phyloP scores from a whole-genome alignment of 2,888 invertebrate genomes.

The Mythimna impura region DNA sequence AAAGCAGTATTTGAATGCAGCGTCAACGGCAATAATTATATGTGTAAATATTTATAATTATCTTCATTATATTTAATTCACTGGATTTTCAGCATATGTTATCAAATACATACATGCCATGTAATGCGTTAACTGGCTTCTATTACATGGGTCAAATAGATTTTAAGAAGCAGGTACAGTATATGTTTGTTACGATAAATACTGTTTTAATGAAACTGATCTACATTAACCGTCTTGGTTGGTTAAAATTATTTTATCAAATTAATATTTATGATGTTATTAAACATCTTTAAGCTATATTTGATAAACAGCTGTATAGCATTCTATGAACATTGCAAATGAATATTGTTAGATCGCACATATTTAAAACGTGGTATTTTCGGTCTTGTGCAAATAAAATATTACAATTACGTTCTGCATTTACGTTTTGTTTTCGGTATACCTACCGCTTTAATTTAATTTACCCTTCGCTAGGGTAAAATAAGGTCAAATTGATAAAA shows the following conservation, averaged over 20 bases:
- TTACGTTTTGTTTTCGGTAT: not conserved
- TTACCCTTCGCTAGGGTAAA: slow-evolving; percentile 32
- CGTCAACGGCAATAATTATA: slow-evolving; percentile 1
- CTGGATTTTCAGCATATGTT: slow-evolving; percentile 29
- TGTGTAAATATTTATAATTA: slow-evolving; percentile 16
- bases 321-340: slow-evolving; percentile 34
- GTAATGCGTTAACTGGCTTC: not conserved
- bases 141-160: not conserved
- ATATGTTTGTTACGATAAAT: slow-evolving; percentile 18
- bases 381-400: not conserved
- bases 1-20: slow-evolving; percentile 15
- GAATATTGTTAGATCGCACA: not conserved
- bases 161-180: not conserved
- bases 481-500: slow-evolving; percentile 9
- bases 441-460: slow-evolving; percentile 9
- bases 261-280: slow-evolving; percentile 9
- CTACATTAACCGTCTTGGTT: not conserved
- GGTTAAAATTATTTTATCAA: slow-evolving; percentile 26
- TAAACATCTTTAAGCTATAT: slow-evolving; percentile 24
- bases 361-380: slow-evolving; percentile 6
- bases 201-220: slow-evolving; percentile 24
- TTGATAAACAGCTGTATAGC: slow-evolving; percentile 39
- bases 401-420: slow-evolving; percentile 11
- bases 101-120: not conserved
- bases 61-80: slow-evolving; percentile 15